Evolutionary conservation across 2,888 invertebrate species (phyloP).

Genomic region (Prosapia bicincta): DNA sequence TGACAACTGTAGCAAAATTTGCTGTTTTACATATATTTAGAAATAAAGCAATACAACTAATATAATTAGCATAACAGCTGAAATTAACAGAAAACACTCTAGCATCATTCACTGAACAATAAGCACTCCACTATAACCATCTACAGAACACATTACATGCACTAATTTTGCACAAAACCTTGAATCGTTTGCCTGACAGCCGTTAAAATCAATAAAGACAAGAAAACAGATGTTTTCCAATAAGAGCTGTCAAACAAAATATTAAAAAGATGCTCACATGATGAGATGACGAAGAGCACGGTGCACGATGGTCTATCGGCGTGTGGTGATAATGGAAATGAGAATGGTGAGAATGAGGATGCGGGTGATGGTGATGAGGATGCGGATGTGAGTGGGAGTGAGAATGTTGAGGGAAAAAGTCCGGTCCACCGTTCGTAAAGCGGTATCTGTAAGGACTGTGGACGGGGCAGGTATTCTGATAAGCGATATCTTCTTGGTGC

Average conservation of each 20-base stretch:
- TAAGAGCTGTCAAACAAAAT: neutral
- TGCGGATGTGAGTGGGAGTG: constrained; percentile 23
- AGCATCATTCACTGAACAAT: neutral
- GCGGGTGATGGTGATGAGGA: constrained; percentile 34
- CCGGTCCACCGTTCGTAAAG: constrained; percentile 52
- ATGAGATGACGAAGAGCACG: constrained; percentile 19
- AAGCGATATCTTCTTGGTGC: constrained; percentile 44
- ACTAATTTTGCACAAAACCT: neutral
- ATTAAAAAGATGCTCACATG: constrained; percentile 15
- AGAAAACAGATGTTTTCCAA: neutral
- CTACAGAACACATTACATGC: neutral
- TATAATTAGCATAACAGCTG: no score
- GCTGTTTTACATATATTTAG: no score
- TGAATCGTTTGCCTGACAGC: neutral
- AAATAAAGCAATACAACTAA: no score
- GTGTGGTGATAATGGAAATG: constrained; percentile 33
- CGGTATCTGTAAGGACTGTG: constrained; percentile 70
- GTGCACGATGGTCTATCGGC: constrained; percentile 3
- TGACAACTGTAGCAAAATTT: no score
- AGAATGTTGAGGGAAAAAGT: constrained; percentile 30
- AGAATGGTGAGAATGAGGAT: constrained; percentile 40
- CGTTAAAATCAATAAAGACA: neutral
- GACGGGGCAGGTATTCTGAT: constrained; percentile 59
- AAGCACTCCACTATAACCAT: neutral
- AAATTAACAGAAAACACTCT: no score